These are phyloP conservation scores for Meles meles DNA, from an alignment of 2,113 vertebrate species.

Conservation along the genomic window DNA sequence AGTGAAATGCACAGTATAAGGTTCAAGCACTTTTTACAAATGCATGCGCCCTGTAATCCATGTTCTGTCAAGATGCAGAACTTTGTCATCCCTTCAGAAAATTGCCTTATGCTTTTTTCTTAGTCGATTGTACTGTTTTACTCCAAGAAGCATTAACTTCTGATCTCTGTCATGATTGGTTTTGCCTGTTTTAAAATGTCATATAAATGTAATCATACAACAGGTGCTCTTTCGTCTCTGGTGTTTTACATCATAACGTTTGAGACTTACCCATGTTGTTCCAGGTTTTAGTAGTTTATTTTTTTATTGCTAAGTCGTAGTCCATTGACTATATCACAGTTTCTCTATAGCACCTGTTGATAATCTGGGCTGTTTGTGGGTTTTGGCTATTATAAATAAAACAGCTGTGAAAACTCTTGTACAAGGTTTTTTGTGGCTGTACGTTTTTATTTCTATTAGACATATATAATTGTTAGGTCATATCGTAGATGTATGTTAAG, in stretches of 20 bases:
- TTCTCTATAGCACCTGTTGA: neutral
- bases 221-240: neutral
- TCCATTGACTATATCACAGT: neutral
- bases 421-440: neutral
- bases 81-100: slow-evolving; percentile 13
- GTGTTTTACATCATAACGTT: neutral
- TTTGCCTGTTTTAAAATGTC: slow-evolving; percentile 22
- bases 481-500: neutral
- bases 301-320: neutral
- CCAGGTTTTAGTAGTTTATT: neutral
- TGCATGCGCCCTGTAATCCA: neutral
- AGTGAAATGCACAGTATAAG: neutral
- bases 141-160: neutral
- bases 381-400: neutral
- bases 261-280: neutral
- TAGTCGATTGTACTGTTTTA: neutral
- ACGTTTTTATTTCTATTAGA: slow-evolving; percentile 21
- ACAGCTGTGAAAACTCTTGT: neutral
- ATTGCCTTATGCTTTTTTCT: neutral
- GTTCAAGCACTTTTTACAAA: neutral
- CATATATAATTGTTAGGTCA: neutral
- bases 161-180: neutral
- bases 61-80: neutral
- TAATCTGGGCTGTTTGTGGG: neutral
- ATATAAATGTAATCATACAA: neutral